Conservation (phyloP, 2,797 vertebrate genomes). For the Podarcis siculus region DNA sequence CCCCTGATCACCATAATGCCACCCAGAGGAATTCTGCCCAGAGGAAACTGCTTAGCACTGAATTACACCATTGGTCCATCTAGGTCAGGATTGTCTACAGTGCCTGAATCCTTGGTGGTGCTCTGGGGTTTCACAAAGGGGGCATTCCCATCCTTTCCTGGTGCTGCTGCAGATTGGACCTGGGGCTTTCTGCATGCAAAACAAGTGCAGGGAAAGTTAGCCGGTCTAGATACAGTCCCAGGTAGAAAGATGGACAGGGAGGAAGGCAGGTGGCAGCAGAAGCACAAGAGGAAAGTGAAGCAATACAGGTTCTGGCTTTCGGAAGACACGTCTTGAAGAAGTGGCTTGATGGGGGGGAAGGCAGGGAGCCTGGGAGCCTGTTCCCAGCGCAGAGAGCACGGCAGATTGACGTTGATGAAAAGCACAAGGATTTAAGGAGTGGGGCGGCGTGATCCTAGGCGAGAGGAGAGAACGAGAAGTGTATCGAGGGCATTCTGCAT, state of each 20-base stretch:
- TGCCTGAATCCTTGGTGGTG: not conserved
- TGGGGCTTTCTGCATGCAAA: not conserved
- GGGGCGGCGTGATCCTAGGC: not conserved
- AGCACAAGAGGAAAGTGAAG: not conserved
- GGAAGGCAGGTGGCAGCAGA: not conserved
- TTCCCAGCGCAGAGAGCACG: not conserved
- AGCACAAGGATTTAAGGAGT: not conserved
- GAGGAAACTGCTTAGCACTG: not conserved
- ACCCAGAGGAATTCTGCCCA: too few relatives aligned
- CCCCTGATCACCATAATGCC: too few relatives aligned
- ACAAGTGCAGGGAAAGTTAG: not conserved
- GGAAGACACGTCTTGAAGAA: not conserved
- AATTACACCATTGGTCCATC: not conserved
- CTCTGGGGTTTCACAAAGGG: not conserved
- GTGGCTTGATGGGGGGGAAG: not conserved
- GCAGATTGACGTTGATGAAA: not conserved
- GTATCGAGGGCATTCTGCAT: not conserved
- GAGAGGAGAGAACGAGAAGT: not conserved
- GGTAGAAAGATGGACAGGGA: not conserved
- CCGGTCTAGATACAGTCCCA: not conserved
- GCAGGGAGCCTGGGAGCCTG: not conserved
- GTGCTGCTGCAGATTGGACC: too few relatives aligned
- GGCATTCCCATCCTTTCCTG: too few relatives aligned
- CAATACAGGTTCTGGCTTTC: not conserved
- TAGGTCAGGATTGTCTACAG: not conserved